Percentiles rank a stretch among this genome's conserved stretches.
Conservation (phyloP, 35 echinoderm and acorn worm genomes). For the Diadema setosum region DNA sequence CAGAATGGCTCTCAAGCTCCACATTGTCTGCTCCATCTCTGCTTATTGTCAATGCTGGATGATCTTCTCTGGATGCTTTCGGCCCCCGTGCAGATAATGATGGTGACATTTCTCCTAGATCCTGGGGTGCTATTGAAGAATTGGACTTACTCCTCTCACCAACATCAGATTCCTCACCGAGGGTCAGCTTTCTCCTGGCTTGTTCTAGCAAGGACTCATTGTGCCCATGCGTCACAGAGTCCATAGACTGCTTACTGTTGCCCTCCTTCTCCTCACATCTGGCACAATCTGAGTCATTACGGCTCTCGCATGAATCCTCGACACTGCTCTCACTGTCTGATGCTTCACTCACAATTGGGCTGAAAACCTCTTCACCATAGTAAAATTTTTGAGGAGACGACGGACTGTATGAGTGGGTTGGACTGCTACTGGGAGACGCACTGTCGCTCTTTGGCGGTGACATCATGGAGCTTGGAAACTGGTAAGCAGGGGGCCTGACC, state of each 20-base stretch:
- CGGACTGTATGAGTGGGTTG: neutral
- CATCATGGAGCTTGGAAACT: neutral
- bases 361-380: neutral
- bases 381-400: neutral
- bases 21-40: no score
- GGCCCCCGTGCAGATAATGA: no score
- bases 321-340: neutral
- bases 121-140: no score
- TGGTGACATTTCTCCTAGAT: no score
- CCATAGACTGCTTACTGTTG: neutral
- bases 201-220: neutral
- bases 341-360: conserved; percentile 15
- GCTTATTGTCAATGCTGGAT: no score
- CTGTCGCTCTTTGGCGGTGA: neutral
- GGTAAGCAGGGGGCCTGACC: neutral
- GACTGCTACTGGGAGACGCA: neutral
- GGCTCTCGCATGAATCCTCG: no score
- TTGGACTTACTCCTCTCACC: no score
- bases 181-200: neutral
- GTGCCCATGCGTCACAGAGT: neutral
- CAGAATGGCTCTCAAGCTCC: no score
- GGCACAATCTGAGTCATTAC: neutral
- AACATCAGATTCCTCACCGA: no score
- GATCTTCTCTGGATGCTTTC: no score
- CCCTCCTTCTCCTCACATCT: neutral